Conservation (phyloP, 2,888 invertebrate genomes). For the Drosophila barbarae region DNA sequence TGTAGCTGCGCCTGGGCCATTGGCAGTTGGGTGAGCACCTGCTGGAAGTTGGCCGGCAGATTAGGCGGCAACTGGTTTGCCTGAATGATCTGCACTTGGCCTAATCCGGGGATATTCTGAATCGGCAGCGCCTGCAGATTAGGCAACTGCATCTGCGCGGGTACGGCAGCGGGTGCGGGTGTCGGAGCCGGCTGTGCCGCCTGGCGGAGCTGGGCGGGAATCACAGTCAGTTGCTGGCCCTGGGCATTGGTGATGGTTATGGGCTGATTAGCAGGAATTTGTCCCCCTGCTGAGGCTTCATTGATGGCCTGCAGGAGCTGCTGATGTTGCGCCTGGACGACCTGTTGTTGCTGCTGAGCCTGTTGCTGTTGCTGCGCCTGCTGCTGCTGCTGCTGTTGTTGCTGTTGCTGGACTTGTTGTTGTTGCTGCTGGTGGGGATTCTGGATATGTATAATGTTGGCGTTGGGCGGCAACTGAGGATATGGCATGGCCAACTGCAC, state of each 20-base stretch:
- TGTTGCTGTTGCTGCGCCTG: slow-evolving; percentile 53
- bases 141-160: slow-evolving; percentile 74
- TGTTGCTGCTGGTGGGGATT: slow-evolving; percentile 70
- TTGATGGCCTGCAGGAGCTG: slow-evolving; percentile 75
- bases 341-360: slow-evolving; percentile 55
- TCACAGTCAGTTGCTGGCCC: slow-evolving; percentile 91
- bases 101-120: slow-evolving; percentile 88
- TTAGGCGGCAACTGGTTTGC: slow-evolving; percentile 80
- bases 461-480: slow-evolving; percentile 77
- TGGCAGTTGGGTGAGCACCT: slow-evolving; percentile 65
- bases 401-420: slow-evolving; percentile 52
- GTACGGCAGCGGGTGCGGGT: slow-evolving; percentile 44
- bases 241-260: slow-evolving; percentile 87
- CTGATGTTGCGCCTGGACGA: slow-evolving; percentile 72
- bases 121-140: slow-evolving; percentile 85
- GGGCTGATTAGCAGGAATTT: slow-evolving; percentile 80
- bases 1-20: slow-evolving; percentile 46
- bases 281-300: slow-evolving; percentile 76
- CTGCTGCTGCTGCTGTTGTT: slow-evolving; percentile 51
- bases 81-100: slow-evolving; percentile 86
- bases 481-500: slow-evolving; percentile 85
- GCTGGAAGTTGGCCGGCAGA: slow-evolving; percentile 75
- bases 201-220: slow-evolving; percentile 83
- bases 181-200: slow-evolving; percentile 16
- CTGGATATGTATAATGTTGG: slow-evolving; percentile 78